phyloP scores from a whole-genome alignment of 2,888 invertebrate genomes.

The Nephrotoma guestfalica region DNA sequence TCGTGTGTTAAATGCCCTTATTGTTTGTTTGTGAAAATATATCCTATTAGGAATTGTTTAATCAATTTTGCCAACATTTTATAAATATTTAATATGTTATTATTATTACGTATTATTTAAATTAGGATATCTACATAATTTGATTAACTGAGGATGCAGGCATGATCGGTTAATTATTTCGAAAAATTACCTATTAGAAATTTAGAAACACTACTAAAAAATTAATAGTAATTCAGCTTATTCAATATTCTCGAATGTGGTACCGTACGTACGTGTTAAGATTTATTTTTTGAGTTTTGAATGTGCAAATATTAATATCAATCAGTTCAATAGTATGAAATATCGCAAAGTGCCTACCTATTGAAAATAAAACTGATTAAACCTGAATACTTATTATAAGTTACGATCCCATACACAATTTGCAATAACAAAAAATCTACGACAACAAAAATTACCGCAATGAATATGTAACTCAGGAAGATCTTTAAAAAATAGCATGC shows the following conservation, averaged over 20 bases:
- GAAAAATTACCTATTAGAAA: neutral
- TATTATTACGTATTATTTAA: neutral
- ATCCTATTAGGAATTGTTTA: neutral
- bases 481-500: neutral
- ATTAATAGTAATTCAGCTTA: neutral
- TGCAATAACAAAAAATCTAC: neutral
- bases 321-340: neutral
- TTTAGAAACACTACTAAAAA: neutral
- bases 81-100: neutral
- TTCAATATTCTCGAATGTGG: neutral
- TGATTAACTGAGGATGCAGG: neutral
- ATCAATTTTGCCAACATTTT: neutral
- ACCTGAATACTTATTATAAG: neutral
- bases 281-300: neutral
- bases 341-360: neutral
- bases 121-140: neutral
- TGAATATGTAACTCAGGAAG: neutral
- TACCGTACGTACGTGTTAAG: neutral
- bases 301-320: neutral
- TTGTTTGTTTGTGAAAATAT: neutral
- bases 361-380: neutral
- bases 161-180: neutral
- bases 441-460: neutral
- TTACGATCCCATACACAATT: neutral
- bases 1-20: too few relatives aligned